A percentile compares a stretch with the other conserved stretches of the same genome.
phyloP scores from a whole-genome alignment of 2,797 vertebrate species.

The Petrocephalus schoutedeni region DNA sequence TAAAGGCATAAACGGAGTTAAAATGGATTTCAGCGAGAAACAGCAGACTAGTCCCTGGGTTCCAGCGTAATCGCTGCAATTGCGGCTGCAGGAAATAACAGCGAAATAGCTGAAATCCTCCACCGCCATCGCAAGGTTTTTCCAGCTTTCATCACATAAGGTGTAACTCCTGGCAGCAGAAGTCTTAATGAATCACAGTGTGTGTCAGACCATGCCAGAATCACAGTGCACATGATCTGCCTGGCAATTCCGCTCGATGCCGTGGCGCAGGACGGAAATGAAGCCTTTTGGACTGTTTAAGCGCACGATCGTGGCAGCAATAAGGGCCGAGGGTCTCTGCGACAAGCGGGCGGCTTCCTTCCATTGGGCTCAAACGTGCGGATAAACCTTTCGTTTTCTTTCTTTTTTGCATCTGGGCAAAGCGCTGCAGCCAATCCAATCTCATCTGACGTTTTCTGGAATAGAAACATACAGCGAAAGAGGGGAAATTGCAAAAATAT shows the following conservation, averaged over 20 bases:
- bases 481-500: constrained; percentile 18
- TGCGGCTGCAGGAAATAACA: not conserved
- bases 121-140: not conserved
- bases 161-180: not conserved
- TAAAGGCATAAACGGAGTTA: not conserved
- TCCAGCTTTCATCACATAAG: not conserved
- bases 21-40: not conserved
- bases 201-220: not conserved
- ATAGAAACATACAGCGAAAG: constrained; percentile 30
- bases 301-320: not conserved
- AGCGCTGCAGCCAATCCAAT: constrained; percentile 21
- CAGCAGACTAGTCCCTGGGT: not conserved
- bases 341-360: not conserved
- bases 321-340: not conserved
- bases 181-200: not conserved
- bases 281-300: constrained; percentile 3
- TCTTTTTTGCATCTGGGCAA: constrained; percentile 26
- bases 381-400: not conserved
- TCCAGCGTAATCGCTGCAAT: not conserved
- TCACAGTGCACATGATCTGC: not conserved
- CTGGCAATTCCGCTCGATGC: not conserved
- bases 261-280: not conserved
- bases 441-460: constrained; percentile 34
- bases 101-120: constrained; percentile 6
- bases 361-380: not conserved